These are phyloP conservation scores for honey bee (Apis mellifera) DNA, from an alignment of 1,140 invertebrate genomes.

Conservation along the genomic window DNA sequence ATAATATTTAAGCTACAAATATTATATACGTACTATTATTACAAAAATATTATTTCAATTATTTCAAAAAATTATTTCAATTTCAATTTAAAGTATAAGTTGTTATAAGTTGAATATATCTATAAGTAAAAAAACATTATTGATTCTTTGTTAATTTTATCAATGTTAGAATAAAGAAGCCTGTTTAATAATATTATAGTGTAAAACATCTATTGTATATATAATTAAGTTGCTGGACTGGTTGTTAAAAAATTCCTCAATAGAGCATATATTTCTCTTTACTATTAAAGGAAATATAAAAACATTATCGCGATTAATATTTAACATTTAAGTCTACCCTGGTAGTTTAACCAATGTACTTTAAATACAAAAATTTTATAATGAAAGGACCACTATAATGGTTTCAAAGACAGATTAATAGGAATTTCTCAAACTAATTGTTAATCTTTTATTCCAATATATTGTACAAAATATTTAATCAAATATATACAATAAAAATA, in stretches of 20 bases:
- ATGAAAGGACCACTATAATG: constrained; percentile 72
- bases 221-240: constrained; percentile 36
- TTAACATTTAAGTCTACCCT: constrained; percentile 46
- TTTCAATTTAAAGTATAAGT: not conserved
- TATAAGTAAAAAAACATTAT: constrained; percentile 1
- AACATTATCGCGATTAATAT: constrained; percentile 39
- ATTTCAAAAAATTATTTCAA: not conserved
- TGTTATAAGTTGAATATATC: not conserved
- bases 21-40: not conserved
- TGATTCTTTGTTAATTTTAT: constrained; percentile 27
- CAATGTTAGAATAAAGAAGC: constrained; percentile 13
- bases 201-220: constrained; percentile 31
- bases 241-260: constrained; percentile 42
- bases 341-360: constrained; percentile 66
- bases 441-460: constrained; percentile 71
- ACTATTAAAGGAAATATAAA: constrained; percentile 60
- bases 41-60: not conserved
- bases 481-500: constrained; percentile 49
- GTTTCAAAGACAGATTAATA: constrained; percentile 69
- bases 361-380: constrained; percentile 70
- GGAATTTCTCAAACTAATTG: constrained; percentile 72
- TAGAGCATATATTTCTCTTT: constrained; percentile 64
- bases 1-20: not conserved
- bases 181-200: not conserved
- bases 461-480: constrained; percentile 75